Evolutionary conservation across 2,888 invertebrate species (phyloP), one percentile per base, ranked within the genome.

Genomic region (Drosophila rubida): DNA sequence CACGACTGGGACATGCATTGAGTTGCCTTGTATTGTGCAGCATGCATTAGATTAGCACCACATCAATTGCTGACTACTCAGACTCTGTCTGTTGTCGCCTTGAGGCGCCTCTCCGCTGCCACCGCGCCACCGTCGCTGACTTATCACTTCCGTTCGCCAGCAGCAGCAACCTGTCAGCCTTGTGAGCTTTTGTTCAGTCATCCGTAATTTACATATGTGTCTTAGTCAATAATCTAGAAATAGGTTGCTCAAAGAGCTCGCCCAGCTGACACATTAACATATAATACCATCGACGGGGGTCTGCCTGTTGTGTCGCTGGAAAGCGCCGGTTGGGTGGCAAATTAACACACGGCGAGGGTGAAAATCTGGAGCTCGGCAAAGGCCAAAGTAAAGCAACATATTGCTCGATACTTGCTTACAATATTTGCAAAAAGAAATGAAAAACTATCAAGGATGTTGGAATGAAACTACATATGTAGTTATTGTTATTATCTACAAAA

Each of bases 191-290:
- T 30, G 46, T 41, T 32, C 53, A 71, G 62, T 54, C 71, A 68
- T 32, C 35, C 9, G 35, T 35, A 44, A 66, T 71, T 71, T 66
- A 7, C 71, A 71, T 72, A 49, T 35, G 45, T 50, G 45, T 50
- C 32, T 68, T 51, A 63, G 63, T 68, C 50, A 51, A 63, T 50
- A 25, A 11, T 54, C 42, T 51, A 9, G 9, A 58, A 54, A 70
- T 66, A 41, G 44, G 32, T 51, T 39, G 45, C 14, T 54, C 8
- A 13, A 42, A 13, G 22, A 46, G 35, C 23, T 54, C 16, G 22
- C 4, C 9, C 16, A 13, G 7, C 45, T 25, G 46, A 2, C 25
- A 13, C 42, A 49, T 22, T 23, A n/a, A n/a, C n/a, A n/a, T n/a
- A 7, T 3, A 16, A 32, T 13, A 27, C 8, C 25, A 23, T 13